Evolutionary conservation across 2,113 vertebrate species (phyloP).

Genomic region (Amphilophus citrinellus): DNA sequence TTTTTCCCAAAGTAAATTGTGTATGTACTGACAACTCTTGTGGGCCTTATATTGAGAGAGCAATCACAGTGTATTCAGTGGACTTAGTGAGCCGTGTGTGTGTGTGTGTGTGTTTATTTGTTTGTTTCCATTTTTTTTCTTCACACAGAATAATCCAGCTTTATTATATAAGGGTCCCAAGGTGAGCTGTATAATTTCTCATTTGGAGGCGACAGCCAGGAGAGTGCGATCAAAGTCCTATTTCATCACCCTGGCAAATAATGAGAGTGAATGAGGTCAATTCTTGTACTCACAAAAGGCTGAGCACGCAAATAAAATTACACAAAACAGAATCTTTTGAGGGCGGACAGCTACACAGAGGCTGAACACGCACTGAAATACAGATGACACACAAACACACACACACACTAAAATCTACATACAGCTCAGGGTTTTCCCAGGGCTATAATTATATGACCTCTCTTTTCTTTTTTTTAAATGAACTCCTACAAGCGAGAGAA

Average conservation of each 20-base stretch:
- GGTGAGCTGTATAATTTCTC: slow-evolving; percentile 23
- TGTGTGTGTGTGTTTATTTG: slow-evolving; percentile 26
- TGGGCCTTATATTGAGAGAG: background rate
- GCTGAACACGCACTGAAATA: background rate
- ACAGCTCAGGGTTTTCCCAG: slow-evolving; percentile 47
- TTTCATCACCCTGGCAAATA: slow-evolving; percentile 44
- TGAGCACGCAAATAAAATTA: slow-evolving; percentile 47
- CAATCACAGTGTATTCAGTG: background rate
- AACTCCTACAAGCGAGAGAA: slow-evolving; percentile 40
- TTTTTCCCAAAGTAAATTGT: background rate
- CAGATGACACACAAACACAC: background rate
- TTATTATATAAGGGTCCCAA: slow-evolving; percentile 19
- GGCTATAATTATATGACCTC: slow-evolving; percentile 60
- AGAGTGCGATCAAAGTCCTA: background rate
- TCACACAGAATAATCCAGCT: background rate
- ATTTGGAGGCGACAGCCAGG: background rate
- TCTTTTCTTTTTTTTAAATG: slow-evolving; percentile 45
- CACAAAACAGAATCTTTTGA: slow-evolving; percentile 13
- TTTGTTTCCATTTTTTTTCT: background rate
- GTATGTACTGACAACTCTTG: background rate
- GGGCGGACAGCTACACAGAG: background rate
- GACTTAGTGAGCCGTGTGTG: background rate
- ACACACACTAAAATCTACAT: slow-evolving; percentile 9
- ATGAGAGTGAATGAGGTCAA: slow-evolving; percentile 34
- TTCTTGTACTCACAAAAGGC: background rate